Evolutionary conservation across 2,888 invertebrate genomes (phyloP), one percentile per base, ranked within the genome.

Genomic region (Lapara coniferarum): DNA sequence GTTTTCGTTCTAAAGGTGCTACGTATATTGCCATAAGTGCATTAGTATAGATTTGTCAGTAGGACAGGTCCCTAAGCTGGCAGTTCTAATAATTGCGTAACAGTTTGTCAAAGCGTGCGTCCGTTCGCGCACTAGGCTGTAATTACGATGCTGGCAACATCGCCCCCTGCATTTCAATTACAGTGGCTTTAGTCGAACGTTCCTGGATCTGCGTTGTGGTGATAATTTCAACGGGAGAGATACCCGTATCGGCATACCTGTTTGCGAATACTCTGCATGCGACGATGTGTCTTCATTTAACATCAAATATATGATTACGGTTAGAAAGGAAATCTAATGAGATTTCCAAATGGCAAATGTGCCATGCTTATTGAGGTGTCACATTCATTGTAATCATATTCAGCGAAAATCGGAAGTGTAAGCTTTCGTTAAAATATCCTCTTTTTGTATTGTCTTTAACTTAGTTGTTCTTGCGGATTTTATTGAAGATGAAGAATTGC

Each of bases 81-180:
- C 25, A 52, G 49, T 58, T 59, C 59, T 53, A 63, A 19, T 75
- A 77, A 77, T 79, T 78, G 76, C 76, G 81, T 81, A 82, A 84
- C 83, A 82, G 81, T 85, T 83, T 84, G 85, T 85, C 84, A 85
- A 82, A 84, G 80, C 80, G 78, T 78, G 76, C 78, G 79, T 81
- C 75, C 78, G 74, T 77, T 77, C 77, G 74, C 77, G 73, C 71
- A 77, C 73, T 73, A 74, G 75, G 75, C 74, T 74, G 79, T 81
- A 81, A 85, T 84, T 83, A 83, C 80, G 78, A 71, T 75, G 71
- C 74, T 53, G 73, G 74, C 74, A 71, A 76, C 77, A 77, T 75
- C 78, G 75, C 75, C 78, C 78, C 80, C 82, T 80, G 83, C 79
- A 81, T 83, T 82, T 81, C 80, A 83, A 82, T 82, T 78, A 75